phyloP scores from a whole-genome alignment of 2,797 vertebrate genomes.

The Catharus ustulatus region DNA sequence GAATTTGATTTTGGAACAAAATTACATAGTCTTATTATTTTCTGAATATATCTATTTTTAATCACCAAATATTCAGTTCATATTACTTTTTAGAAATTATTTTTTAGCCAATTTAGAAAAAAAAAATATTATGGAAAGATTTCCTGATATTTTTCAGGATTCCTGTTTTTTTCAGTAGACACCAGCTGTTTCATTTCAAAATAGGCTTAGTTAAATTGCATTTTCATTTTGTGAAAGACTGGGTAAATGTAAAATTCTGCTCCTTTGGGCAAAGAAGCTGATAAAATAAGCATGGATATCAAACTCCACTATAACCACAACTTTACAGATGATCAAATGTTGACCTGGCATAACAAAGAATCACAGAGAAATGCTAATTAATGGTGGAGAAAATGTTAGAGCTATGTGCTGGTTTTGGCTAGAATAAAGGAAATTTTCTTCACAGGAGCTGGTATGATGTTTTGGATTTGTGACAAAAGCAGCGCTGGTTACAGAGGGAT shows the following conservation, averaged over 20 bases:
- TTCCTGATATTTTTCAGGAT: background rate
- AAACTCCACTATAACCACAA: background rate
- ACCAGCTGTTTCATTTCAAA: background rate
- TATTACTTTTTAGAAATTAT: background rate
- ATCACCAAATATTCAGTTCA: background rate
- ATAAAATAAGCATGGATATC: background rate
- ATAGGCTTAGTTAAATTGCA: background rate
- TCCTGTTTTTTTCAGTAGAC: background rate
- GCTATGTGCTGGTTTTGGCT: background rate
- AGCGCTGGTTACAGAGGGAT: too few species aligned
- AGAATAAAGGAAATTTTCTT: background rate
- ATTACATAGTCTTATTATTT: background rate
- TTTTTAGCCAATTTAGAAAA: background rate
- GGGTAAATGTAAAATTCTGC: background rate
- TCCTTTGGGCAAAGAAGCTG: background rate
- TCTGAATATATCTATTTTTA: background rate
- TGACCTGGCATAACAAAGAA: background rate
- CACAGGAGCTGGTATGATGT: background rate
- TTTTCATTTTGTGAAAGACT: background rate
- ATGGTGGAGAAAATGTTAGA: background rate
- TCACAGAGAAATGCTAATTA: background rate
- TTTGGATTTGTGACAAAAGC: background rate
- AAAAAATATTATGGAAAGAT: background rate
- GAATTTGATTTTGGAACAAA: background rate
- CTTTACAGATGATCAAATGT: background rate